phyloP scores from a whole-genome alignment of 2,888 invertebrate species.

The Cerastis rubricosa region DNA sequence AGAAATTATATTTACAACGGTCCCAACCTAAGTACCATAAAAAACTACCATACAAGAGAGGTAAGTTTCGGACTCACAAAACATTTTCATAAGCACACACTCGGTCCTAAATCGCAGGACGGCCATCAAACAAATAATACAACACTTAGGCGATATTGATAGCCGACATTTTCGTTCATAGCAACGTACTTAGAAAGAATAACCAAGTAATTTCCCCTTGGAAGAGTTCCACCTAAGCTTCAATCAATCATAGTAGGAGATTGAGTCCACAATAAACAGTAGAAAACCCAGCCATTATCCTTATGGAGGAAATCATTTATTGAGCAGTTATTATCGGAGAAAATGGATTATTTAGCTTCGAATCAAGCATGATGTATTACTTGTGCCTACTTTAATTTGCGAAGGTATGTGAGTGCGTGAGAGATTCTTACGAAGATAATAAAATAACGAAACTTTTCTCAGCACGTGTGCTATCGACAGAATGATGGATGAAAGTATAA shows the following conservation, averaged over 20 bases:
- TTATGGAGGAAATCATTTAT: conserved; percentile 82
- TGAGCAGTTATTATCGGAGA: conserved; percentile 75
- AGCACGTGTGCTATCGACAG: conserved; percentile 58
- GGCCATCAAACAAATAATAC: conserved; percentile 71
- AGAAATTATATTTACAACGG: neutral
- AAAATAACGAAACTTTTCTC: conserved; percentile 53
- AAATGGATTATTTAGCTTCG: conserved; percentile 76
- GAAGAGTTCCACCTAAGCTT: conserved; percentile 82
- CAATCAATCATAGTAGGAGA: conserved; percentile 84
- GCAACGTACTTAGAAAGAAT: conserved; percentile 72
- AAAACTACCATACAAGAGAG: neutral
- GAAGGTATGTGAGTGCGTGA: conserved; percentile 37
- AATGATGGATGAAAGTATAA: conserved; percentile 59
- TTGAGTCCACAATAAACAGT: conserved; percentile 84
- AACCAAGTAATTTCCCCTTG: conserved; percentile 81
- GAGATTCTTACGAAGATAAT: conserved; percentile 52
- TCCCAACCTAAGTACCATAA: neutral
- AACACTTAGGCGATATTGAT: conserved; percentile 71
- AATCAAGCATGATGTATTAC: conserved; percentile 73
- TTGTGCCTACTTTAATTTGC: conserved; percentile 62
- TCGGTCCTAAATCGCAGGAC: conserved; percentile 48
- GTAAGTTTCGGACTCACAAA: conserved; percentile 10
- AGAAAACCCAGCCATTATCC: conserved; percentile 82
- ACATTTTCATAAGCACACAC: conserved; percentile 29
- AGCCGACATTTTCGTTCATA: conserved; percentile 64